A percentile compares a stretch with the other conserved stretches of the same genome.
These are phyloP conservation scores for rat (Rattus norvegicus) DNA, from an alignment of 2,113 vertebrate genomes.

Conservation along the genomic window GRCr8 NC_086039.1:66912001-66912500, in stretches of 20 bases:
- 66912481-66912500: background rate
- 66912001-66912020: background rate
- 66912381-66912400: background rate
- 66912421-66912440: background rate
- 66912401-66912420: background rate
- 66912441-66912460: background rate
- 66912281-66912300: background rate
- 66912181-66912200: background rate
- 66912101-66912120: background rate
- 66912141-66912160: background rate
- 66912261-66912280: background rate
- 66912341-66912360: background rate
- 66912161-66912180: background rate
- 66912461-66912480: background rate
- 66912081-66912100: background rate
- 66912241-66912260: background rate
- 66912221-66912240: background rate
- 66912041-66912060: background rate
- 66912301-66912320: background rate
- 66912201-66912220: background rate
- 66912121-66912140: background rate
- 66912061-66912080: background rate
- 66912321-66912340: background rate
- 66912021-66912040: background rate
- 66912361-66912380: background rate